Evolutionary conservation across 2,113 vertebrate species (phyloP).

Genomic region (Rynchops niger): DNA sequence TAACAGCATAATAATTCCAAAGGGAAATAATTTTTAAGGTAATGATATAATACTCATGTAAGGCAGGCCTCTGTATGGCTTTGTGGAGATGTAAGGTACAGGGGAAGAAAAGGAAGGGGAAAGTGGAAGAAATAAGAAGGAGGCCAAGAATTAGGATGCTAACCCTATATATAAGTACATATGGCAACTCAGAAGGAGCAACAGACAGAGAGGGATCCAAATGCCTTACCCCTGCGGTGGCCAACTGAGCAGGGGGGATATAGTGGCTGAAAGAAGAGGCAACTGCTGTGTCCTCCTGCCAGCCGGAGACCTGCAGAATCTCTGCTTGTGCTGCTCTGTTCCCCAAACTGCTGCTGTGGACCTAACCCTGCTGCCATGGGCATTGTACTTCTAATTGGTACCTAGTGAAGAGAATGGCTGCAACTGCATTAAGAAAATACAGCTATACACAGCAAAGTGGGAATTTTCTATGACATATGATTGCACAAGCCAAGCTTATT

Average conservation of each 20-base stretch:
- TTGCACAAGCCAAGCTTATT: not conserved
- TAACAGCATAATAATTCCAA: not conserved
- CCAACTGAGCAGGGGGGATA: not conserved
- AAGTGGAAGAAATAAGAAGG: not conserved
- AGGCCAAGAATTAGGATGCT: not conserved
- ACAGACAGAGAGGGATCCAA: not conserved
- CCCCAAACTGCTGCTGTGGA: not conserved
- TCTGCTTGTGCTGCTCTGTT: accelerated
- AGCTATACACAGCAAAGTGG: not conserved
- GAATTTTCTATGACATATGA: not conserved
- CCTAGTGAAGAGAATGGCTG: not conserved
- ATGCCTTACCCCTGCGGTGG: not conserved
- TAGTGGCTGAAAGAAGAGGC: not conserved
- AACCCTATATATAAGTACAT: not conserved
- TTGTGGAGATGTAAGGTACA: not conserved
- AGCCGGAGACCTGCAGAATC: not conserved
- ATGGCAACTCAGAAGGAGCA: not conserved
- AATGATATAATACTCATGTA: not conserved
- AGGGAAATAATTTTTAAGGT: not conserved
- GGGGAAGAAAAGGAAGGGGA: not conserved
- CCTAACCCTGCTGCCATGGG: accelerated
- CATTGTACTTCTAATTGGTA: not conserved
- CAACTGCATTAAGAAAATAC: not conserved
- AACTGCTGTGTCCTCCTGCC: not conserved
- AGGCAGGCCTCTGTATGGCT: not conserved